These are phyloP conservation scores for Apodemus speciosus DNA, from an alignment of 2,113 vertebrate species.

Conservation along the genomic window DNA sequence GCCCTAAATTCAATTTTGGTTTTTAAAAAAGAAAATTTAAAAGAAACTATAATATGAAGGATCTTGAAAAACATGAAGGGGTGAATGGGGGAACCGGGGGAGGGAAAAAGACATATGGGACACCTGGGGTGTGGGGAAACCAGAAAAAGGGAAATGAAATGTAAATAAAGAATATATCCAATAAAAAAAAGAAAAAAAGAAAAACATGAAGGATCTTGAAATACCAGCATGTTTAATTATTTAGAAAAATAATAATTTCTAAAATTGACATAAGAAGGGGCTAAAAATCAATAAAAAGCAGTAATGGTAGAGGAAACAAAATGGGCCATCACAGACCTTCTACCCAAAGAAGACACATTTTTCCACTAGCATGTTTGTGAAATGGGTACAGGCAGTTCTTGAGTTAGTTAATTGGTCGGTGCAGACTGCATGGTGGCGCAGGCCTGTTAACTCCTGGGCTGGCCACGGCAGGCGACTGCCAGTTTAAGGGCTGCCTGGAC, in stretches of 20 bases:
- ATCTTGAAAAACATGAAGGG: not conserved
- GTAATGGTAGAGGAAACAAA: not conserved
- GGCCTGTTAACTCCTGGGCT: not conserved
- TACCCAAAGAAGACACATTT: not conserved
- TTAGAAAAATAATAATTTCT: not conserved
- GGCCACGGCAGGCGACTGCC: not conserved
- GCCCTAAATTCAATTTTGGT: not conserved
- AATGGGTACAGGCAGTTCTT: not conserved
- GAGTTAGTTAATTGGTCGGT: not conserved
- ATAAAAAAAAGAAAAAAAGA: no score
- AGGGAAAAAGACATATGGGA: no score
- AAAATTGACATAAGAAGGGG: not conserved
- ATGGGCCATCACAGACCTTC: not conserved
- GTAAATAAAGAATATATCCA: no score
- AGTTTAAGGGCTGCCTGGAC: not conserved
- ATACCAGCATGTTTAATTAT: not conserved
- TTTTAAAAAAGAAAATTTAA: no score
- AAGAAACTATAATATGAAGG: not conserved
- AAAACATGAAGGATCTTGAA: not conserved
- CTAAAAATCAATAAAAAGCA: constrained; percentile 31
- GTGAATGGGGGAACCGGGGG: no score
- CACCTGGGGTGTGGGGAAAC: no score
- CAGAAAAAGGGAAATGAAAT: no score
- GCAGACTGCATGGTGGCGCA: not conserved
- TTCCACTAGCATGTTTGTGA: not conserved